Evolutionary conservation across 2,113 vertebrate genomes (phyloP), one percentile per base, ranked within the genome.

Genomic region (Cyanoramphus novaezelandiae): DNA sequence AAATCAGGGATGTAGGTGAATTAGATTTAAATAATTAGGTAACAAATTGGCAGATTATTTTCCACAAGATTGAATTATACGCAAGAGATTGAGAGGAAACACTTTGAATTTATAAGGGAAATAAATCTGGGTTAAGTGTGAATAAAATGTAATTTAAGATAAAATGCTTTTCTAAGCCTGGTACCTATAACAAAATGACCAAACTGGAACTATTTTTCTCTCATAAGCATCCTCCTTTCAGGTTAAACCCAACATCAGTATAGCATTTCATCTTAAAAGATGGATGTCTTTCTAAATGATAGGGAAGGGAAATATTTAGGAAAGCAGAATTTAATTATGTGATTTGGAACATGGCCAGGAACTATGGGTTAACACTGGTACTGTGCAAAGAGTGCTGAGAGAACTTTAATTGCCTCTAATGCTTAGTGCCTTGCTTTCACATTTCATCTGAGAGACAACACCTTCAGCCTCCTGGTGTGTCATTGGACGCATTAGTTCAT

Each of bases 321-420:
- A 94, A 92, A 91, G 55, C 31, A 69, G 80, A 92, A 90, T 95
- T 91, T 94, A 96, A 92, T 96, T 95, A 94, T 71, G 84, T 92
- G 77, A 84, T 92, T 91, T 95, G 95, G 87, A 94, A 89, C 19
- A 29, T 70, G 43, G 39, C 91, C 95, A 96, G 88, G 43, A 93
- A 65, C 63, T 49, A 88, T 69, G 71, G 39, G 82, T 92, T 97
- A 93, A 90, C 53, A 74, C 37, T 84, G 57, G 47, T 86, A 74
- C 70, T 79, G 52, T 82, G 90, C 69, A 76, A 81, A 90, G 69
- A 90, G 31, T 92, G 68, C 80, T 93, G 65, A 87, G 89, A 92
- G 75, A 81, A 83, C 90, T 96, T 96, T 95, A 95, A 95, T 95
- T 96, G 90, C 50, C 39, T 96, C 47, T 93, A 88, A 92, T 64